Base-by-base conservation (phyloP, 2,113 vertebrate species). In the Callorhinus ursinus region DNA sequence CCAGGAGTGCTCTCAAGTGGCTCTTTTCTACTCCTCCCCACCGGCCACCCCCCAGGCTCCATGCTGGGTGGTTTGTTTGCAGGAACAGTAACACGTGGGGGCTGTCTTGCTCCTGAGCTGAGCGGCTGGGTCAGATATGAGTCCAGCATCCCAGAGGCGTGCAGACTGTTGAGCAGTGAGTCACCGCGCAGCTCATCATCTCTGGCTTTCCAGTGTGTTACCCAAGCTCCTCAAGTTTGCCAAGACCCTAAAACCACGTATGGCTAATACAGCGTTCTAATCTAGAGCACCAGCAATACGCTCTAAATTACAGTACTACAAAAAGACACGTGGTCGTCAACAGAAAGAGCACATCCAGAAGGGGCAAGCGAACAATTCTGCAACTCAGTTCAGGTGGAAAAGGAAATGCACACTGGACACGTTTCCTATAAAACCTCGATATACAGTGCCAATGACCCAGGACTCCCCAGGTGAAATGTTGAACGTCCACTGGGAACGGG, bases 391-490 rank as follows among this genome's bases (percentile, higher is more conserved):
- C 81, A 96, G 83, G 79, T 14, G n/a, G 77, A 55, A 97, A 95
- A 63, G 28, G 79, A 82, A 97, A 89, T 46, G 95, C 71, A 42
- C 28, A 97, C 39, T 90, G 93, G 26, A 74, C 24, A 63, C 3
- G 90, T 91, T 94, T 94, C 49, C 97, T 94, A 91, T 36, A 93
- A 65, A 97, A 97, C 57, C 59, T 97, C 96, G 49, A 87, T 84
- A 96, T 98, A 98, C 99, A 97, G 97, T 99, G 98, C 97, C 98
- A 99, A 99, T 71, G 92, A 99, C 98, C 98, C 98, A 98, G 98
- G 98, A 98, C 97, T 98, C 97, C 96, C 98, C 98, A 99, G 99
- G 99, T 99, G 99, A 98, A 99, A 99, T 99, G 99, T 99, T 99
- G 99, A 99, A 98, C 99, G 99, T 99, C 98, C 98, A 98, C 98